A percentile compares a stretch with the other conserved stretches of the same genome.
Conservation (phyloP, 53 echinoderm and acorn worm genomes). For the Luidia sarsii region DNA sequence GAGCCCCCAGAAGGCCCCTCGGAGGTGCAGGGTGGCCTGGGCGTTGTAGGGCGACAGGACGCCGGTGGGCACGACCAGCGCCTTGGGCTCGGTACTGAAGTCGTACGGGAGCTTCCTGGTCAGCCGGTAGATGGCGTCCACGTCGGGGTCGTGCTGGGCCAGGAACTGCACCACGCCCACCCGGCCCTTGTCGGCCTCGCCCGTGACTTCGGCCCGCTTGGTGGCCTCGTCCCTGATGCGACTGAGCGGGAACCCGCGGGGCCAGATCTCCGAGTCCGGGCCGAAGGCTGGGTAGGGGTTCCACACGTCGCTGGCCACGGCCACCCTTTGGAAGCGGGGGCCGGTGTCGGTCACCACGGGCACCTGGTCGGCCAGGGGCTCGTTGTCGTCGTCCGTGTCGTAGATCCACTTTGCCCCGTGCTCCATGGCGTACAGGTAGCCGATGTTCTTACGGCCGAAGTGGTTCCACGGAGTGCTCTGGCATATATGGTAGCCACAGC, state of each 20-base stretch:
- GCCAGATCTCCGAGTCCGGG: background rate
- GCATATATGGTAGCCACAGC: slow-evolving; percentile 10
- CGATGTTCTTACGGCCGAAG: slow-evolving; percentile 26
- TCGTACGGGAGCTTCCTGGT: slow-evolving; percentile 18
- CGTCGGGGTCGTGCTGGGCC: slow-evolving; percentile 26
- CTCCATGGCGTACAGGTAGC: slow-evolving; percentile 20
- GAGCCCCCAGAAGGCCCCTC: slow-evolving; percentile 14
- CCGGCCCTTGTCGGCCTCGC: background rate
- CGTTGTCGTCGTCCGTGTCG: slow-evolving; percentile 27
- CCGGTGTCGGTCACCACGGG: background rate
- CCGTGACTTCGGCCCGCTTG: background rate
- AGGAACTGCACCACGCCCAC: slow-evolving; percentile 18
- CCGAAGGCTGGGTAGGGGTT: slow-evolving; percentile 15
- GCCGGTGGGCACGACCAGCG: background rate
- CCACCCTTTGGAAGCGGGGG: background rate
- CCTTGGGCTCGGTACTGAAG: background rate
- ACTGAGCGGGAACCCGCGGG: slow-evolving; percentile 5
- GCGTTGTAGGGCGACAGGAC: slow-evolving; percentile 27
- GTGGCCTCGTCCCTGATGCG: background rate
- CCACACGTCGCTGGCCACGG: background rate
- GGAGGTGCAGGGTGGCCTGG: background rate
- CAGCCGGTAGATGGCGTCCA: too few relatives aligned
- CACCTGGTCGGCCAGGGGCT: background rate
- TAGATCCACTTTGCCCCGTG: slow-evolving; percentile 15
- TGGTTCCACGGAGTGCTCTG: slow-evolving; percentile 1